Evolutionary conservation across 2,888 invertebrate species (phyloP), one percentile per base, ranked within the genome.

Genomic region (Falcaria lacertinaria): DNA sequence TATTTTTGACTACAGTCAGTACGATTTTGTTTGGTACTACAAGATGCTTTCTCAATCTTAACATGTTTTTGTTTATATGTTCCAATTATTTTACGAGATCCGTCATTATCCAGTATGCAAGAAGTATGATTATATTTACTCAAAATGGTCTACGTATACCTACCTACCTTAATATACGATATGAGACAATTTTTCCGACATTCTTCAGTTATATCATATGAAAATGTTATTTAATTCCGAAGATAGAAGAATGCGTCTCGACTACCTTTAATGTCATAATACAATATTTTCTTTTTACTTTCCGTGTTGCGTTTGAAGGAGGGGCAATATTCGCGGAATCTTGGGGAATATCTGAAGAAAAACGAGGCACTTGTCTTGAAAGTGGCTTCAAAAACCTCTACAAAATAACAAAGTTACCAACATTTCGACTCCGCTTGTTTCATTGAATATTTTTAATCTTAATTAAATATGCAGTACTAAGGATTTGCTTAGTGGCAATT

Each of bases 381-480:
- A 42, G 46, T 35, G 41, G 4, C 35, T 33, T 22, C 33, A 38
- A 37, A 47, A 28, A 1, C 16, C 22, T 34, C 14, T 34, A 50
- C 44, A 47, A 59, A 54, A 46, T 36, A 54, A 45, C 49, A 39
- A 45, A 45, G 39, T 43, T 22, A 43, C 14, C 33, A 41, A 50
- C 42, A 1, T 15, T 50, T 54, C 35, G 38, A 40, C 36, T 45
- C 15, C 16, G 15, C 7, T 49, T 48, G 52, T 45, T 42, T 11
- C 28, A 11, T 7, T 4, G 28, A 11, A 28, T 11, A 28, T 2
- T 28, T 11, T 28, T 28, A 28, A 28, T 28, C 8, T 2, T 11
- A 28, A 28, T 3, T 28, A 28, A 28, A 1, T 28, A 28, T 11
- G 7, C 28, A 7, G 28, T 28, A 7, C 28, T 7, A 28, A 28